Evolutionary conservation across 2,888 invertebrate genomes (phyloP).

Genomic region (Myopa testacea): DNA sequence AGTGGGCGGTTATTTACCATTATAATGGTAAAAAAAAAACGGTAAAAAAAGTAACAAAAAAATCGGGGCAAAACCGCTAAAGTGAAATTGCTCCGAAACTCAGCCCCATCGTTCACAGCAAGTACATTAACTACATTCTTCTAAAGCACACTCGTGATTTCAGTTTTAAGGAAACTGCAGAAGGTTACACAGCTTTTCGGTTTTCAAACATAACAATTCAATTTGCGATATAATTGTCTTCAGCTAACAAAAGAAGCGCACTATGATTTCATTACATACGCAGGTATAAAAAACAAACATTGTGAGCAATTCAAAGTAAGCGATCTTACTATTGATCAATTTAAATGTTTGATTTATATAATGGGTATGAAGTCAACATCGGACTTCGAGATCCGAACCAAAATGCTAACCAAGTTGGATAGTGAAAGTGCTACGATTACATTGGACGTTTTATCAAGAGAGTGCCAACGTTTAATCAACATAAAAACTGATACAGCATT

Average conservation of each 20-base stretch:
- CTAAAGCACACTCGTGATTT: constrained; percentile 13
- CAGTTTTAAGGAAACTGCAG: neutral
- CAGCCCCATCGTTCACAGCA: constrained; percentile 40
- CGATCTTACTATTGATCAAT: no score
- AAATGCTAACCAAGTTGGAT: constrained; percentile 41
- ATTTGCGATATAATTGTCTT: constrained; percentile 44
- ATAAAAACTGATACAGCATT: constrained; percentile 30
- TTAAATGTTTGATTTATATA: no score
- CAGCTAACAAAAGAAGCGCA: constrained; percentile 41
- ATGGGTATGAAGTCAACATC: neutral
- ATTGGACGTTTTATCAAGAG: constrained; percentile 41
- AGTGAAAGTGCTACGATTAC: constrained; percentile 39
- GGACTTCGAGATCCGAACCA: constrained; percentile 14
- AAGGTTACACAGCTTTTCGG: no score
- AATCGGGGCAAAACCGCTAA: no score
- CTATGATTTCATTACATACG: constrained; percentile 44
- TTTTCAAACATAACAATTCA: constrained; percentile 44
- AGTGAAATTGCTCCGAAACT: no score
- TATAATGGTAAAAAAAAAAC: no score
- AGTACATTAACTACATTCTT: constrained; percentile 44
- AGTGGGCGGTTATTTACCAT: no score
- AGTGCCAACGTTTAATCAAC: constrained; percentile 44
- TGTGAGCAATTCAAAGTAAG: constrained; percentile 25
- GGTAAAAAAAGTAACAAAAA: no score
- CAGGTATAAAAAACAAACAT: constrained; percentile 40